These are phyloP conservation scores for Dermolepida albohirtum DNA, from an alignment of 2,888 invertebrate species.

Conservation along the genomic window DNA sequence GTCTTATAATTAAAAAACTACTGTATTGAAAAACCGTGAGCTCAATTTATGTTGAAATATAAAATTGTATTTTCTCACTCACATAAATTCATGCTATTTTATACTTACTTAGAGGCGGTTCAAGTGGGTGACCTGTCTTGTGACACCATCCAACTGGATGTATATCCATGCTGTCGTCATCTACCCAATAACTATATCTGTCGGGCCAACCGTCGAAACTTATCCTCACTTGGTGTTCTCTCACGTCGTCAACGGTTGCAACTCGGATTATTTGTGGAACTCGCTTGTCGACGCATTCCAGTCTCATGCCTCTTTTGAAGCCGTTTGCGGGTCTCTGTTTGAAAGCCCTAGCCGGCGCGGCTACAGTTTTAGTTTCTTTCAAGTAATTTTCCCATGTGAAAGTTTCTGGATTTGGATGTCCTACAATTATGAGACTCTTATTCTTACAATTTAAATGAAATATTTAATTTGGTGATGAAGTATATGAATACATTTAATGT, in stretches of 20 bases:
- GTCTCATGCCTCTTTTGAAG: slow-evolving; percentile 86
- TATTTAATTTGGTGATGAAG: background rate
- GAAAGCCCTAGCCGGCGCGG: slow-evolving; percentile 87
- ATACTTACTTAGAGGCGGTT: slow-evolving; percentile 82
- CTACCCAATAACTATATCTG: slow-evolving; percentile 87
- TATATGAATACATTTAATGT: too few relatives aligned
- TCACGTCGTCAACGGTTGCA: slow-evolving; percentile 82
- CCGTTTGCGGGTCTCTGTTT: slow-evolving; percentile 81
- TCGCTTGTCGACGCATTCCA: slow-evolving; percentile 88
- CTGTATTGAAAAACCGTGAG: too few relatives aligned
- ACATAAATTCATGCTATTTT: too few relatives aligned
- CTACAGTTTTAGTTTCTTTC: slow-evolving; percentile 76
- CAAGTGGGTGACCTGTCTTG: slow-evolving; percentile 88
- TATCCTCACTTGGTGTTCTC: slow-evolving; percentile 80
- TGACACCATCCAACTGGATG: slow-evolving; percentile 94
- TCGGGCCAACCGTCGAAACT: slow-evolving; percentile 92
- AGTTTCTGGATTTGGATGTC: slow-evolving; percentile 74
- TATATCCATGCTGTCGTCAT: slow-evolving; percentile 90
- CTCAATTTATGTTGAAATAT: too few relatives aligned
- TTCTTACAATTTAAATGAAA: slow-evolving; percentile 40
- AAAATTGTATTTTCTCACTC: too few relatives aligned
- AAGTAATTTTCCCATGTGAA: slow-evolving; percentile 92
- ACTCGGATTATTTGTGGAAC: slow-evolving; percentile 88
- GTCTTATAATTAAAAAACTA: too few relatives aligned
- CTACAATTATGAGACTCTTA: slow-evolving; percentile 62